Base-by-base conservation (phyloP, 2,113 vertebrate species). In the Myotis yumanensis region DNA sequence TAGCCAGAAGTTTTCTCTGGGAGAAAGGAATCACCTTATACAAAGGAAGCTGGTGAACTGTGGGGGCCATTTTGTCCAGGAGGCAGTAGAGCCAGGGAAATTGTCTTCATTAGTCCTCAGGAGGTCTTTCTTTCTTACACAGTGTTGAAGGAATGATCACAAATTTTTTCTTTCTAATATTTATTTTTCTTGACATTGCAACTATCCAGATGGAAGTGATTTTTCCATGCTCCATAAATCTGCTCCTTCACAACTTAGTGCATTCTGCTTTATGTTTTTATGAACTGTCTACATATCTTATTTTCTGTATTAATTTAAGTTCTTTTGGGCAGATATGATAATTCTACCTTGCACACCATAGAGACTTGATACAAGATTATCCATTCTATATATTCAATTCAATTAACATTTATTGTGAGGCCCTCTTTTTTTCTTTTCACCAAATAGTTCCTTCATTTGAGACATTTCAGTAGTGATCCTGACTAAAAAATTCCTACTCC, bases 301-400 rank as follows among this genome's bases (percentile, higher is more conserved):
- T 87, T 79, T 91, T 40, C 3, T 83, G 9, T 93, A 76, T 72
- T 79, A 91, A 91, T 82, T 85, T 88, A 94, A 94, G 32, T 43
- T 95, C 22, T 84, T 96, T 81, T 4, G 22, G 52, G 51, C 20
- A 96, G 48, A 11, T 85, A 48, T 57, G 4, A 69, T 80, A 79
- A 91, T 52, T 90, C 72, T 88, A 22, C 11, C 37, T 79, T 87
- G 30, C 8, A n/a, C 16, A 69, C 4, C 23, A 9, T 20, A 64
- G 62, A 84, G 22, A 48, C 30, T 73, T 16, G 48, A 52, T 68
- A 20, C 7, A 8, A 35, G 51, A 46, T 81, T 75, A 37, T 32
- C 30, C 46, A 32, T 28, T 93, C 46, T 57, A 30, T 43, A 91
- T 90, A 51, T 86, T 80, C 79, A 76, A 86, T 35, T 76, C 69